Base-by-base conservation (phyloP, 2,888 invertebrate genomes). In the Hemaris fuciformis region DNA sequence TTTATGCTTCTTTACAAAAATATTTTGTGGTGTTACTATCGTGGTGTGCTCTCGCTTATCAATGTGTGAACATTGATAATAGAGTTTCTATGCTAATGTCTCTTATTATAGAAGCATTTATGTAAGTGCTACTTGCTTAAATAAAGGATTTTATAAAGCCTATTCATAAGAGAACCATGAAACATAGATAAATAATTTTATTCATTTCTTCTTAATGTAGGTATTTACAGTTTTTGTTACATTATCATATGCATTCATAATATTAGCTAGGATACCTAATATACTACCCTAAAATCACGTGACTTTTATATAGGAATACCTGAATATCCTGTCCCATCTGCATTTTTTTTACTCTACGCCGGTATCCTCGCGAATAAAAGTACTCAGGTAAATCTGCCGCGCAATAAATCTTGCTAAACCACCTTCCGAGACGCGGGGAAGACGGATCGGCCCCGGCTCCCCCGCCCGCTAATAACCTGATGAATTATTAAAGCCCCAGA, bases 331-430 rank as follows among this genome's bases (percentile, higher is more conserved):
- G 59, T 62, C 64, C 23, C 58, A 31, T 31, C 10, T 53, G 67
- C 66, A 45, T 6, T 20, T 7, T 20, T n/a, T 59, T 45, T n/a
- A 59, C 45, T 84, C 82, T 80, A 66, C 78, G 73, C 23, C 64
- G 41, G 64, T 73, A 73, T 72, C 70, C 67, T 69, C 66, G 69
- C 68, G 74, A 74, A 75, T 76, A 76, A 80, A 83, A 79, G 79
- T 80, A 71, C 76, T 77, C 74, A 74, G 79, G 79, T 77, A 75
- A 80, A 81, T 81, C 80, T 74, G 76, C 69, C 68, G 66, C 69
- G 76, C 72, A 80, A 84, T 84, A 85, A 84, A 85, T 85, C 84
- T 75, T 60, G 22, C 34, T 57, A 45, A 45, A 70, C 70, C 69
- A 66, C 66, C 67, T n/a, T 67, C 71, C 69, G 65, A 65, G 75